Evolutionary conservation across 2,797 vertebrate genomes (phyloP).

Genomic region (Leuciscus waleckii): DNA sequence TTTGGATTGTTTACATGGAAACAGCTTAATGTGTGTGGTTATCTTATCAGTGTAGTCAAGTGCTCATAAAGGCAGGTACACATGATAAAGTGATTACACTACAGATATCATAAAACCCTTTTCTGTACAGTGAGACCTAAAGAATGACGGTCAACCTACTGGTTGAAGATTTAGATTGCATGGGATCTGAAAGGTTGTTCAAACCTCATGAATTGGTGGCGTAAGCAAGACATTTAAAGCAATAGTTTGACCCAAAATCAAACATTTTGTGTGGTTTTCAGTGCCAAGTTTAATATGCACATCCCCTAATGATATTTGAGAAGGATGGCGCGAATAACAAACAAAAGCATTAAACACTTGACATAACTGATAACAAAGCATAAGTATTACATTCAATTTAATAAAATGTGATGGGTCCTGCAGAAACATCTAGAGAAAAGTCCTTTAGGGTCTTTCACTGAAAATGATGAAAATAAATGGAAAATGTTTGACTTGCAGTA

Average conservation of each 20-base stretch:
- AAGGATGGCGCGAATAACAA: background rate
- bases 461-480: no score
- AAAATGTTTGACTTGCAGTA: no score
- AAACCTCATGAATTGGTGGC: background rate
- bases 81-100: conserved; percentile 28
- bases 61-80: conserved; percentile 22
- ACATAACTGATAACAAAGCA: background rate
- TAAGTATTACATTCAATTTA: background rate
- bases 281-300: background rate
- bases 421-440: background rate
- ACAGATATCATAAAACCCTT: conserved; percentile 15
- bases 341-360: background rate
- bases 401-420: background rate
- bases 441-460: no score
- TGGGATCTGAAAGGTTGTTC: background rate
- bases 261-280: background rate
- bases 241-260: background rate
- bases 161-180: background rate
- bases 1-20: conserved; percentile 50
- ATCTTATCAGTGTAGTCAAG: conserved; percentile 44
- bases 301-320: background rate
- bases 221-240: background rate
- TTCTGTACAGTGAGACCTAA: background rate
- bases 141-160: background rate
- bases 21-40: conserved; percentile 39